phyloP scores from a whole-genome alignment of 2,797 vertebrate species.

The Coracias cyanogaster region DNA sequence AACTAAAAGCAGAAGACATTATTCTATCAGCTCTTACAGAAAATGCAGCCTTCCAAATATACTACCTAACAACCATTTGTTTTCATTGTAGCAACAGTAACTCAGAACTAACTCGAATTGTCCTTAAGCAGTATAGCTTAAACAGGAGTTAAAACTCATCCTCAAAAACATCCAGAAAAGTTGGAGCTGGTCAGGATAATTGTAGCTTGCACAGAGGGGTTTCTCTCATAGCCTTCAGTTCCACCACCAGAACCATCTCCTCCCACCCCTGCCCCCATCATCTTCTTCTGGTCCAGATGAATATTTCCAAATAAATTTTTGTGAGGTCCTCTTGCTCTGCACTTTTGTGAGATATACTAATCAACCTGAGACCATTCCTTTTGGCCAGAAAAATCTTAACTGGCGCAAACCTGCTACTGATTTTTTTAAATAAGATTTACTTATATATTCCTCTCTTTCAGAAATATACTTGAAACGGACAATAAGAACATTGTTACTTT shows the following conservation, averaged over 20 bases:
- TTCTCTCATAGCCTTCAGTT: neutral
- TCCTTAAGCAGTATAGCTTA: neutral
- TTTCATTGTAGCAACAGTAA: neutral
- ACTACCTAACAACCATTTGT: neutral
- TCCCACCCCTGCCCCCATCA: neutral
- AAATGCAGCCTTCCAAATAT: neutral
- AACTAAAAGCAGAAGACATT: neutral
- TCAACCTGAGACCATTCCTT: neutral
- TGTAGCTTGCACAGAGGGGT: neutral
- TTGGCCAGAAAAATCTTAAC: neutral
- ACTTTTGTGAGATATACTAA: neutral
- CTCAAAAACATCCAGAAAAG: neutral
- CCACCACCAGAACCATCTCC: neutral
- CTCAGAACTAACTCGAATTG: neutral
- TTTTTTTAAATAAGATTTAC: neutral
- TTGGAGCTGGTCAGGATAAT: neutral
- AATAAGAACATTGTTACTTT: neutral
- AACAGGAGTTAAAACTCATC: neutral
- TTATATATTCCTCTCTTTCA: neutral
- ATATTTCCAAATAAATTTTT: neutral
- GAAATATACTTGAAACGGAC: neutral
- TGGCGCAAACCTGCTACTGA: neutral
- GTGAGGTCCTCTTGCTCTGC: neutral
- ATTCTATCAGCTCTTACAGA: neutral
- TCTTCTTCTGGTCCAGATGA: neutral